Evolutionary conservation across 2,888 invertebrate species (phyloP), one percentile per base, ranked within the genome.

Genomic region (Andrena bicolor): DNA sequence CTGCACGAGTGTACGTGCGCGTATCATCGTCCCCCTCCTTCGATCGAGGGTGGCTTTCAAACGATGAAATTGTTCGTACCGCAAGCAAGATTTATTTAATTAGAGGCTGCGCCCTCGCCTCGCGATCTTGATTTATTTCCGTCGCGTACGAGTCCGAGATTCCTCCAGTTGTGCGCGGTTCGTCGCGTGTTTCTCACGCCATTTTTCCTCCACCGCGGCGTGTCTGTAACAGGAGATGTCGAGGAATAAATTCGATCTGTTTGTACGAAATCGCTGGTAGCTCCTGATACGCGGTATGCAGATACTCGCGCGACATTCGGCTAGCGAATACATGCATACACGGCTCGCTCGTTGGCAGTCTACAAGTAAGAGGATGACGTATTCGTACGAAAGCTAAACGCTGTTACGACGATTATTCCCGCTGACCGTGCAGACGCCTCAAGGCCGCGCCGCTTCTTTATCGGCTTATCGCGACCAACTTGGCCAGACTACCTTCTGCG

Each of bases 391-490:
- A 77, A 79, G 51, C 75, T 80, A 80, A 82, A 78, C 79, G 87
- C 88, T 85, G 82, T 65, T 78, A 70, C 83, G 86, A 84, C 86
- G 85, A 74, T 86, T 85, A 70, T 78, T 83, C 69, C 69, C 70
- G 90, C 90, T 90, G 90, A 90, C 83, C 63, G 64, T 68, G 90
- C 90, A 89, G 60, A 86, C 79, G 51, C 71, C 77, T 87, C 90
- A 90, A 90, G 90, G 90, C 83, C 90, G 89, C 41, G 76, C 56
- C 80, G 69, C 77, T 83, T 63, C 80, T 88, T 87, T 86, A 86
- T 88, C 90, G 85, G 53, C 77, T 90, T 90, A 88, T 90, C 90
- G 81, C 81, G 75, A 75, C 71, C 69, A 65, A 77, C 68, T 77
- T 61, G 69, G 53, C 82, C 78, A 78, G 61, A 76, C 77, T 32